Percentiles rank a stretch among this genome's conserved stretches.
These are phyloP conservation scores for Natator depressus DNA, from an alignment of 2,113 vertebrate genomes.

Conservation along the genomic window DNA sequence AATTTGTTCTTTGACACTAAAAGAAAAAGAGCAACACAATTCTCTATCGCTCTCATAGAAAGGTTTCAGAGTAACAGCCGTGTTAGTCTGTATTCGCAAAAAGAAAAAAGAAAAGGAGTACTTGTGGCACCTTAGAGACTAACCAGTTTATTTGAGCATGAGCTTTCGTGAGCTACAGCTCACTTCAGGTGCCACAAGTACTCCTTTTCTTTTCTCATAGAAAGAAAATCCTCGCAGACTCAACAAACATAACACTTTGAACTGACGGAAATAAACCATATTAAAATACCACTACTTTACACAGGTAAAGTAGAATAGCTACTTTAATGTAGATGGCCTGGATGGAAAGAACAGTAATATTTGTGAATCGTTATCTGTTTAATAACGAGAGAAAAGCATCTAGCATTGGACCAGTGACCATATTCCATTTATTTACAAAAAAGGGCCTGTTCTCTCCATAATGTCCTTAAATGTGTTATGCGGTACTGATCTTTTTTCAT, in stretches of 20 bases:
- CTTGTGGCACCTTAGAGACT: no score
- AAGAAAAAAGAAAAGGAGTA: no score
- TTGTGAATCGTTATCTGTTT: conserved; percentile 49
- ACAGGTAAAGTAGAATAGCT: conserved; percentile 40
- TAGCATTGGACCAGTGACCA: conserved; percentile 45
- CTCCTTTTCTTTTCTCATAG: no score
- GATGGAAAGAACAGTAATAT: conserved; percentile 52
- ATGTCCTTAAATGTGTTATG: conserved; percentile 54
- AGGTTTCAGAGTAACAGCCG: no score
- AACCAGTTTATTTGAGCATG: no score
- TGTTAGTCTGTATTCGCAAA: no score
- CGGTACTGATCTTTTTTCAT: conserved; percentile 65
- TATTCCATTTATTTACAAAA: conserved; percentile 66
- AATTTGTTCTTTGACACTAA: background rate
- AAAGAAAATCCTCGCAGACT: conserved; percentile 5
- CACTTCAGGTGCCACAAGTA: no score
- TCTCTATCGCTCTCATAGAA: background rate
- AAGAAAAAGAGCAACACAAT: conserved; percentile 17
- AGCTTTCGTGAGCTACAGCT: no score
- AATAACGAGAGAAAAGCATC: background rate
- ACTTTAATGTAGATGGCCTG: conserved; percentile 33
- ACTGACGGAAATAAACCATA: conserved; percentile 53
- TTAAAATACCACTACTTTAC: conserved; percentile 27
- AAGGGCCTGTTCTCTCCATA: conserved; percentile 62
- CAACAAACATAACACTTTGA: conserved; percentile 37